Conservation (phyloP, 2,888 invertebrate genomes). For the Anoncus sp. region DNA sequence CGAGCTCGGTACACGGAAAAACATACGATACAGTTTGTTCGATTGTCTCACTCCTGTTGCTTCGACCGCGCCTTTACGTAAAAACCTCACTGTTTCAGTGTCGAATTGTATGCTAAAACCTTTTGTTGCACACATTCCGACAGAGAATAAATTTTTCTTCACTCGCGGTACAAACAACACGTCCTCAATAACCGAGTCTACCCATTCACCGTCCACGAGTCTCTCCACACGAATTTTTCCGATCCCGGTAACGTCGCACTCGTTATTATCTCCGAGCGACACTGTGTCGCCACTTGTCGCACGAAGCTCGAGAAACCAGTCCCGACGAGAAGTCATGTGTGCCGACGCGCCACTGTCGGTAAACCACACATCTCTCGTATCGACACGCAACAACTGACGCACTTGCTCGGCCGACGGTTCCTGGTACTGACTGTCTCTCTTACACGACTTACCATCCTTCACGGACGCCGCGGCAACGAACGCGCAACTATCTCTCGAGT, state of each 20-base stretch:
- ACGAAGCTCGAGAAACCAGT: slow-evolving; percentile 53
- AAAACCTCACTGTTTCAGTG: too few species aligned
- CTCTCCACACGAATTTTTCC: background rate
- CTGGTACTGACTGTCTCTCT: background rate
- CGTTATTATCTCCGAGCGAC: background rate
- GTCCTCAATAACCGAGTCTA: background rate
- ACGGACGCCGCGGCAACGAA: slow-evolving; percentile 7
- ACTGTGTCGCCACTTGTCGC: slow-evolving; percentile 9
- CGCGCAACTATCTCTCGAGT: slow-evolving; percentile 11
- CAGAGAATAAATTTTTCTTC: background rate
- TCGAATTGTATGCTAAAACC: too few species aligned
- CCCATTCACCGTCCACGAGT: background rate
- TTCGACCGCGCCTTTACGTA: too few species aligned
- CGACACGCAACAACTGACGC: background rate
- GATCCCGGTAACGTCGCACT: background rate
- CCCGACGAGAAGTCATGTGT: slow-evolving; percentile 51
- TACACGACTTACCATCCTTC: background rate
- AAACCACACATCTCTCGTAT: slow-evolving; percentile 42
- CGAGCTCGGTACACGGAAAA: too few species aligned
- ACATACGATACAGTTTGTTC: too few species aligned
- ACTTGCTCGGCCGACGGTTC: background rate
- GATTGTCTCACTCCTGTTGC: too few species aligned
- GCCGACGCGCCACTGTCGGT: slow-evolving; percentile 56
- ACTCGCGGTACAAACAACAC: background rate
- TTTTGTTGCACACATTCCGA: background rate